Evolutionary conservation across 2,113 vertebrate species (phyloP).

Genomic region (Steatornis caripensis): DNA sequence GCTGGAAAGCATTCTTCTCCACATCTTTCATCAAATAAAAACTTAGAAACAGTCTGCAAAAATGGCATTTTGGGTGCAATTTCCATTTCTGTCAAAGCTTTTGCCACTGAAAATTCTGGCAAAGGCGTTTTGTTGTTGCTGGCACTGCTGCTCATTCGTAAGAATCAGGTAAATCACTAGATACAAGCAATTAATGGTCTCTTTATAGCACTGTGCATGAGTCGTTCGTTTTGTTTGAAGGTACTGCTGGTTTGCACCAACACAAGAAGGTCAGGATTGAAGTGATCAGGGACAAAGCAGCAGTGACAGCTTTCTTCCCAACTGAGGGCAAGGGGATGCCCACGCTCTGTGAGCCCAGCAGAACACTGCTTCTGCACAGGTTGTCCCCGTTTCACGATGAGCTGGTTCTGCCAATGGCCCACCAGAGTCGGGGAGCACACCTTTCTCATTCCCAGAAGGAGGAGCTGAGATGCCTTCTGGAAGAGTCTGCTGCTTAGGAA

Average conservation of each 20-base stretch:
- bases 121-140: neutral
- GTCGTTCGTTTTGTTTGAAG: neutral
- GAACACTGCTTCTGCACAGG: neutral
- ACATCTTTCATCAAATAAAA: neutral
- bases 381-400: fast-evolving
- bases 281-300: neutral
- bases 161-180: neutral
- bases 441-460: neutral
- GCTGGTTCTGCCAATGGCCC: neutral
- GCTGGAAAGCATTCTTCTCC: neutral
- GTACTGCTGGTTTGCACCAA: neutral
- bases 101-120: neutral
- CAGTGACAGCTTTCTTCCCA: neutral
- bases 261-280: neutral
- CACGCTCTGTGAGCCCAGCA: neutral
- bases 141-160: neutral
- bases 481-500: neutral
- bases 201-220: neutral
- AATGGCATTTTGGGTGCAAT: neutral
- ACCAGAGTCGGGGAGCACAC: fast-evolving
- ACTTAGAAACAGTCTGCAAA: neutral
- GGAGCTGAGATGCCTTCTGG: neutral
- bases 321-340: neutral
- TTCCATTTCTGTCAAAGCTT: neutral
- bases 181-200: neutral